Conservation (phyloP, 2,888 invertebrate genomes). For the Belgica antarctica region DNA sequence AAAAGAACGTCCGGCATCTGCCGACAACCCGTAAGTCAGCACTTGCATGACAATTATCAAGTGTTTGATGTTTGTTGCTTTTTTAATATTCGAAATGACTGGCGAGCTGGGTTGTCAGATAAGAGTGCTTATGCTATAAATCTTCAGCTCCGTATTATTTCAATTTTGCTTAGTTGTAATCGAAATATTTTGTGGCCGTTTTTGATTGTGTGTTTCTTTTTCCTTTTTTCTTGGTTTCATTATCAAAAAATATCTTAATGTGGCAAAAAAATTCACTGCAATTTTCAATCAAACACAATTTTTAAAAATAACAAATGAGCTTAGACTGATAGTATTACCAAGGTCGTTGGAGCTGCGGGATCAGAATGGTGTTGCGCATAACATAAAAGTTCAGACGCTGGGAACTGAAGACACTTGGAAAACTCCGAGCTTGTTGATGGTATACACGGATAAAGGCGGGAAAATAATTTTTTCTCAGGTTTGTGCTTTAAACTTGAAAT, state of each 20-base stretch:
- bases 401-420: constrained; percentile 86
- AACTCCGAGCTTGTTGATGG: constrained; percentile 75
- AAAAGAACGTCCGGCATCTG: constrained; percentile 32
- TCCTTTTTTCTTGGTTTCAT: constrained; percentile 34
- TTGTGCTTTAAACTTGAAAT: constrained; percentile 36
- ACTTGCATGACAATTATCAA: not conserved
- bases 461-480: constrained; percentile 79
- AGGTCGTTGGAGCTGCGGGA: constrained; percentile 57
- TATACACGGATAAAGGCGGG: constrained; percentile 65
- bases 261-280: constrained; percentile 25
- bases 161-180: not conserved
- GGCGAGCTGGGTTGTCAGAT: too few relatives aligned
- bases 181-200: constrained; percentile 23
- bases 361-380: constrained; percentile 61
- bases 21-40: constrained; percentile 53
- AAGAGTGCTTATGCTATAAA: too few relatives aligned
- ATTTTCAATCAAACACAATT: constrained; percentile 29
- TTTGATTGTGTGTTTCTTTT: constrained; percentile 43
- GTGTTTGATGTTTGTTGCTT: not conserved
- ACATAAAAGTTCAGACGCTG: constrained; percentile 71
- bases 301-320: constrained; percentile 46
- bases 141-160: too few relatives aligned
- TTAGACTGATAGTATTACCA: constrained; percentile 57
- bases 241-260: not conserved
- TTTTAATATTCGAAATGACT: too few relatives aligned